These are phyloP conservation scores for Adela reaumurella DNA, from an alignment of 2,888 invertebrate genomes.

Conservation along the genomic window DNA sequence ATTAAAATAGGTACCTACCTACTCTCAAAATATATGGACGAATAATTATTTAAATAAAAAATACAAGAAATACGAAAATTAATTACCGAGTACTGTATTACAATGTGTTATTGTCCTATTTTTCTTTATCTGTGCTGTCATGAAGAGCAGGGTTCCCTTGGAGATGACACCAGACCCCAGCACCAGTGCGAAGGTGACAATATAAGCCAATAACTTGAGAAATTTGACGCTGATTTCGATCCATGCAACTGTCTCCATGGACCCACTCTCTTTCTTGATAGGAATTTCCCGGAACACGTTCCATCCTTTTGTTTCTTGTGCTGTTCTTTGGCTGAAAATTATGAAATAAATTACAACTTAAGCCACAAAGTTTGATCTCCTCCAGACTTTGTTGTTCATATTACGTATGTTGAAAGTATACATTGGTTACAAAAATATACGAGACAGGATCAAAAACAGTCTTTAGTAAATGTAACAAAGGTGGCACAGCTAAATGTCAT, in stretches of 20 bases:
- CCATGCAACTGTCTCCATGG: conserved; percentile 61
- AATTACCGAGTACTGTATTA: conserved; percentile 45
- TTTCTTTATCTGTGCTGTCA: conserved; percentile 65
- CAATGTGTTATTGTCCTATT: conserved; percentile 57
- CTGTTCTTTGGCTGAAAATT: conserved; percentile 42
- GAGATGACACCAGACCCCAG: conserved; percentile 65
- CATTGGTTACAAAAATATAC: no score
- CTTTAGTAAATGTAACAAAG: no score
- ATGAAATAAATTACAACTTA: no score
- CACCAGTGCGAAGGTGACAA: conserved; percentile 63
- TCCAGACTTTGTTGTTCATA: no score
- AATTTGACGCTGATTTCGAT: conserved; percentile 60
- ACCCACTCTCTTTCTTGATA: conserved; percentile 63
- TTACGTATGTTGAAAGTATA: no score
- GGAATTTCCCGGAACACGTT: conserved; percentile 75
- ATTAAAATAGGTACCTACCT: no score
- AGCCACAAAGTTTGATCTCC: no score
- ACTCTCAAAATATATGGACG: no score
- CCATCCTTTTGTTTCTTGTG: conserved; percentile 66
- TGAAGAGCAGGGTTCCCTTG: conserved; percentile 71
- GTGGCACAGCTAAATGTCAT: no score
- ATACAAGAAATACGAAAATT: no score
- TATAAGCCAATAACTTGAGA: conserved; percentile 66
- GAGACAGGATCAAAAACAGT: no score
- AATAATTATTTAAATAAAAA: no score